Evolutionary conservation across 1,140 invertebrate species (phyloP), one percentile per base, ranked within the genome.

Genomic region (Zaprionus camerounensis): DNA sequence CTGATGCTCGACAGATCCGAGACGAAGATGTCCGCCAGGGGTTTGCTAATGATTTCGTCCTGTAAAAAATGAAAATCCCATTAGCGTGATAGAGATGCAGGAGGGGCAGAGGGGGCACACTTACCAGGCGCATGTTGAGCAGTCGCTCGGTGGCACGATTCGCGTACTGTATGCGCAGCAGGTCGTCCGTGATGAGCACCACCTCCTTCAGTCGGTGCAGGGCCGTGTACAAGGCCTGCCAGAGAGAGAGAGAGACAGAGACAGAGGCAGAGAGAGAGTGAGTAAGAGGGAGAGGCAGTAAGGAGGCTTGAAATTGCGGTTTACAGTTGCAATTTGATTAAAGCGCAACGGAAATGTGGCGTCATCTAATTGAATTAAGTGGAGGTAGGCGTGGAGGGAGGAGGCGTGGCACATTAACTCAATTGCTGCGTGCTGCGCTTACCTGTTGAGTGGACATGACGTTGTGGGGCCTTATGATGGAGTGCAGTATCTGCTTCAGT

Each of bases 151-250:
- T 86, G 71, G 91, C 91, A 67, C 82, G 82, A 62, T 92, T 92
- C 53, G 90, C 88, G 69, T 93, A 92, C 94, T 98, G 96, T 92
- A 98, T 96, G 91, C 95, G 95, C 88, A 97, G 96, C 74, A 96
- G 94, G 76, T 96, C 95, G 92, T 98, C 96, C 31, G 97, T 98
- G 55, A 99, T 96, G 62, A 98, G 96, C 12, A 99, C 95, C 80
- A 97, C 95, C 92, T 98, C 97, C 65, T 95, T 94, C 79, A 97
- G 97, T 80, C 96, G 95, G 84, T 98, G 97, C 34, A 98, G 94
- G 26, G 97, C 97, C 20, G 96, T 95, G 70, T 97, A 96, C 2
- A 98, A 94, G n/a, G 97, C 96, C 80, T 96, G 95, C 2, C 95
- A 53, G 51, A 57, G 38, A 7, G 56, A 9, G 15, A 17, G 22